phyloP scores from a whole-genome alignment of 1,140 invertebrate species.

The Apolygus lucorum region DNA sequence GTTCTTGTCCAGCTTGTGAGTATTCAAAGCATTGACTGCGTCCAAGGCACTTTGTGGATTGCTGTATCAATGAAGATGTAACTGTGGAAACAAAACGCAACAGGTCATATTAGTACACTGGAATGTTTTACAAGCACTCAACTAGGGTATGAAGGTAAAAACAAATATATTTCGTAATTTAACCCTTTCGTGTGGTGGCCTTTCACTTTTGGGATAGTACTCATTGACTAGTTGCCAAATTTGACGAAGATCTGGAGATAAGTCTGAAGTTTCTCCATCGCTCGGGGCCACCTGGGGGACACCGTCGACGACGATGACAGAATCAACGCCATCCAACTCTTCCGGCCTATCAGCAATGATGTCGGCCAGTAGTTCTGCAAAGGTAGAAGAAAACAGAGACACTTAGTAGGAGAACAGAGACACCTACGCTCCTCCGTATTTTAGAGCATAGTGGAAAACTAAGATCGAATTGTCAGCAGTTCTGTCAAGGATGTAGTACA shows the following conservation, averaged over 20 bases:
- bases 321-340: slow-evolving; percentile 91
- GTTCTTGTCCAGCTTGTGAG: slow-evolving; percentile 91
- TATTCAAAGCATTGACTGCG: slow-evolving; percentile 79
- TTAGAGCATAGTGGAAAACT: too few relatives aligned
- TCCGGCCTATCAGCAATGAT: slow-evolving; percentile 77
- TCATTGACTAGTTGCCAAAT: slow-evolving; percentile 87
- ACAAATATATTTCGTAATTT: too few relatives aligned
- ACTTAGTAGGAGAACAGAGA: too few relatives aligned
- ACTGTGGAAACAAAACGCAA: slow-evolving; percentile 40
- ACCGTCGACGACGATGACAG: slow-evolving; percentile 92
- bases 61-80: slow-evolving; percentile 91
- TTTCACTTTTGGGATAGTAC: slow-evolving; percentile 75
- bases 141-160: too few relatives aligned
- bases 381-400: too few relatives aligned
- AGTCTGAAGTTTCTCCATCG: slow-evolving; percentile 90
- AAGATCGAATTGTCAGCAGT: too few relatives aligned
- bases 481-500: too few relatives aligned
- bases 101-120: not conserved
- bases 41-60: slow-evolving; percentile 71
- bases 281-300: slow-evolving; percentile 86
- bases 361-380: slow-evolving; percentile 81
- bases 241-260: slow-evolving; percentile 82
- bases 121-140: too few relatives aligned
- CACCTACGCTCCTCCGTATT: too few relatives aligned
- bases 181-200: slow-evolving; percentile 83